Evolutionary conservation across 2,888 invertebrate species (phyloP).

Genomic region (Entomobrya multifasciata): DNA sequence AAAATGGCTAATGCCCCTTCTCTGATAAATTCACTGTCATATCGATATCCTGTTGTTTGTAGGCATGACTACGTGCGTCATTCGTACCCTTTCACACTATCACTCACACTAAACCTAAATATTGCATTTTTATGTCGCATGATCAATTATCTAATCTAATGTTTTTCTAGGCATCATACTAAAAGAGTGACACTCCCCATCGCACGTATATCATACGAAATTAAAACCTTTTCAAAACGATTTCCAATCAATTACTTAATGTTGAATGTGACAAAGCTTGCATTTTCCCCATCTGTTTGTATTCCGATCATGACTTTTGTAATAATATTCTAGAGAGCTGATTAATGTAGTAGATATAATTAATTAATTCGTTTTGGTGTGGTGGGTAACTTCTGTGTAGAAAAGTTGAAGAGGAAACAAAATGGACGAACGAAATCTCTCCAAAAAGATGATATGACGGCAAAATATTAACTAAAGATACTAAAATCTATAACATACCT

Average conservation of each 20-base stretch:
- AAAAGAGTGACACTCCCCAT: not conserved
- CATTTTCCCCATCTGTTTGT: too few relatives aligned
- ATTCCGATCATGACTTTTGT: not conserved
- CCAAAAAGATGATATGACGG: too few relatives aligned
- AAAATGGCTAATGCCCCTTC: not conserved
- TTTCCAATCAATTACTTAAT: slow-evolving; percentile 45
- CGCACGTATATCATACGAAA: not conserved
- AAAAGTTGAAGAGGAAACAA: too few relatives aligned
- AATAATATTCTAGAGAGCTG: not conserved
- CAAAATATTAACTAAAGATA: too few relatives aligned
- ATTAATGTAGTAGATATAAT: too few relatives aligned
- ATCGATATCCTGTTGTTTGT: not conserved
- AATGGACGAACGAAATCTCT: too few relatives aligned
- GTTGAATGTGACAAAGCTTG: not conserved
- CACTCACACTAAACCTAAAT: not conserved
- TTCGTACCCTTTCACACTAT: not conserved
- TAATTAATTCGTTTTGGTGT: too few relatives aligned
- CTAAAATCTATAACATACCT: too few relatives aligned
- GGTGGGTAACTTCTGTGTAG: too few relatives aligned
- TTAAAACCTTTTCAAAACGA: slow-evolving; percentile 30
- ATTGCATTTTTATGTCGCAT: not conserved
- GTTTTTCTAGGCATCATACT: not conserved
- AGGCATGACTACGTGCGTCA: not conserved
- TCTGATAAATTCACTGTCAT: too few relatives aligned
- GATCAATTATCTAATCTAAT: not conserved